A percentile compares a stretch with the other conserved stretches of the same genome.
Evolutionary conservation across 2,888 invertebrate species (phyloP).

Genomic region (Nysson spinosus): DNA sequence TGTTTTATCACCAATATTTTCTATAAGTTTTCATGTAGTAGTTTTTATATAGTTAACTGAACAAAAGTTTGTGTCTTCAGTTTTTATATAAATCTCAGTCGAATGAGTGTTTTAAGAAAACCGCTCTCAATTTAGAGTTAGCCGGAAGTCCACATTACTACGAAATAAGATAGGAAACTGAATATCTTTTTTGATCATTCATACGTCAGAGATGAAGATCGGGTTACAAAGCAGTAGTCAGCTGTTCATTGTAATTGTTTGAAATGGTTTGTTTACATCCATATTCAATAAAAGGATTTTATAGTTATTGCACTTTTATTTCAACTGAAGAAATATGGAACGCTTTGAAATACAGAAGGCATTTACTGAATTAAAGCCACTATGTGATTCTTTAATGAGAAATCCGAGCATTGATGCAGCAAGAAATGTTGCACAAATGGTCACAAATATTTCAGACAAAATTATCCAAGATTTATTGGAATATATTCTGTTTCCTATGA

Average conservation of each 20-base stretch:
- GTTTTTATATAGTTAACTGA: too few relatives aligned
- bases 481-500: slow-evolving; percentile 80
- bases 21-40: too few relatives aligned
- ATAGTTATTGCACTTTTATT: neutral
- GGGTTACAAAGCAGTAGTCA: too few relatives aligned
- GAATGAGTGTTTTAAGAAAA: too few relatives aligned
- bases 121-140: too few relatives aligned
- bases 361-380: slow-evolving; percentile 77
- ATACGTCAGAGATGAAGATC: too few relatives aligned
- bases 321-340: slow-evolving; percentile 50
- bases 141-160: too few relatives aligned
- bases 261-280: neutral
- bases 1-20: too few relatives aligned
- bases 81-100: too few relatives aligned
- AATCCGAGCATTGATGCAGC: slow-evolving; percentile 77
- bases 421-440: slow-evolving; percentile 68
- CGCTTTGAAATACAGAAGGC: slow-evolving; percentile 48
- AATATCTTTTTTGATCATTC: too few relatives aligned
- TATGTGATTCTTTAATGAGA: slow-evolving; percentile 79
- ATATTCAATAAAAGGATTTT: neutral
- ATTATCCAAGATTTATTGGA: slow-evolving; percentile 79
- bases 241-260: neutral
- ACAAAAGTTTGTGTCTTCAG: too few relatives aligned
- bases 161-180: too few relatives aligned
- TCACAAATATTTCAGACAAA: slow-evolving; percentile 75